Base-by-base conservation (phyloP, 2,888 invertebrate species). In the Noctua janthe region DNA sequence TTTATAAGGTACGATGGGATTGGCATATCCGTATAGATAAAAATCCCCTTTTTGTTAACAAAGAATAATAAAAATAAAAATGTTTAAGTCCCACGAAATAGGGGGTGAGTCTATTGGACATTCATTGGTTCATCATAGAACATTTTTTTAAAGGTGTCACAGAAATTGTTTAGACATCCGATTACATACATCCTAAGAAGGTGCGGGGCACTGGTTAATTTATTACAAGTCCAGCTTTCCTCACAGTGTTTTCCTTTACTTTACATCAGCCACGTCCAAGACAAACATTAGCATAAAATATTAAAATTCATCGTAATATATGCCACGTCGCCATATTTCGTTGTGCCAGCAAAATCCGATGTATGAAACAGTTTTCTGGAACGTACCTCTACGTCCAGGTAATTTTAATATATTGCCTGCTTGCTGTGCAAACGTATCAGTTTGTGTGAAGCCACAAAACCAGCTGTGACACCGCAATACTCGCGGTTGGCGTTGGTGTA, bases 361-460 rank as follows among this genome's bases (percentile, higher is more conserved):
- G 8, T 56, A 23, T 54, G 43, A 23, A 43, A 29, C 47, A 59
- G 51, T 74, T 82, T 81, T 66, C 76, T 71, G 51, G 71, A 76
- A 79, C 66, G 66, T 78, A 62, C 77, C 79, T 76, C 79, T 80
- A 72, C 82, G 81, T 78, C 81, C 81, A 85, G 81, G 81, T 87
- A 83, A 85, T 80, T 83, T 87, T 85, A 87, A 87, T 85, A 87
- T 74, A 83, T 88, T 66, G 70, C 78, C 66, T 29, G 74, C 59
- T 81, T 54, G 75, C 76, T 67, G 54, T 56, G n/a, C 49, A 64
- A 69, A 74, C 70, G 70, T 81, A 70, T 84, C 87, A 80, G 51
- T 78, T 76, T 81, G 54, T 23, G 71, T 78, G 71, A 70, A 66
- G 80, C 83, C 70, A 77, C 51, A 35, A 83, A 80, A 76, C 51